Conservation (phyloP, 2,797 vertebrate genomes). For the Intellagama lesueurii region DNA sequence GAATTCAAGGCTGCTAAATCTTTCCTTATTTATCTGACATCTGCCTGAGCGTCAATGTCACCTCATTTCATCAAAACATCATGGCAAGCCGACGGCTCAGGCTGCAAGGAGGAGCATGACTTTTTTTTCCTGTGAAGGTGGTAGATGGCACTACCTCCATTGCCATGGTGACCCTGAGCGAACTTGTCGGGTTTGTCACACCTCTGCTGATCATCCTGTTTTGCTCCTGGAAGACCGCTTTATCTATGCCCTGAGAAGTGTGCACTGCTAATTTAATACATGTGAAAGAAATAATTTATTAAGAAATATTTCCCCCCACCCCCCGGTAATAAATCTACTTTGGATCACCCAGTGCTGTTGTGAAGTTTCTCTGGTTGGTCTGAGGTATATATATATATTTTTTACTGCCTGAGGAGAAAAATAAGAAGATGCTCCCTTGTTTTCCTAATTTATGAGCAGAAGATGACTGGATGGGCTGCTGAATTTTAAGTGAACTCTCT, state of each 20-base stretch:
- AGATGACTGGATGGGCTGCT: no score
- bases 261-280: conserved; percentile 65
- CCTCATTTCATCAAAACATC: conserved; percentile 40
- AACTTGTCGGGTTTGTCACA: conserved; percentile 88
- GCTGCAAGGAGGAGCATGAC: conserved; percentile 50
- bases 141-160: conserved; percentile 75
- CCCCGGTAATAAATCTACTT: no score
- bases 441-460: no score
- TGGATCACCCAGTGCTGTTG: no score
- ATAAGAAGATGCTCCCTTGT: no score
- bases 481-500: no score
- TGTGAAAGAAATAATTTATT: conserved; percentile 67
- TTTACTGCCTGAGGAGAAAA: no score
- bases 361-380: no score
- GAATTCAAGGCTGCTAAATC: not conserved
- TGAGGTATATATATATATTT: no score
- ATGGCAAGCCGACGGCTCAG: conserved; percentile 67
- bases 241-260: conserved; percentile 62
- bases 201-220: conserved; percentile 87
- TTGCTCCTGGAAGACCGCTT: conserved; percentile 87
- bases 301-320: not conserved
- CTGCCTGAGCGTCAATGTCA: not conserved
- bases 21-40: not conserved
- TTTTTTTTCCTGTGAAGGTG: conserved; percentile 80
- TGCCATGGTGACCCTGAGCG: conserved; percentile 81